phyloP scores from a whole-genome alignment of 35 echinoderm and acorn worm genomes.

The Ophioderma brevispina region DNA sequence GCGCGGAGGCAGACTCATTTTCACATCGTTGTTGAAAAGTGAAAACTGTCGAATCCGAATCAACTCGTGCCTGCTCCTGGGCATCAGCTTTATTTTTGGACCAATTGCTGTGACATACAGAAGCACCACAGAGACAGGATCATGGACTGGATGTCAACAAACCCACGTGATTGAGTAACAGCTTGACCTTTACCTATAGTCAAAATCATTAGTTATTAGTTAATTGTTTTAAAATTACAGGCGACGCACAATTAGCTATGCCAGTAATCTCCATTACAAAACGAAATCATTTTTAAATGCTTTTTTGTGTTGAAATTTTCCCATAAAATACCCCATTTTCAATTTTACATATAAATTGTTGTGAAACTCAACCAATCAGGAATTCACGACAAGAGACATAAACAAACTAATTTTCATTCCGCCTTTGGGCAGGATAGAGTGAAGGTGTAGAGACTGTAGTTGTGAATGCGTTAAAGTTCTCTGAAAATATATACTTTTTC shows the following conservation, averaged over 20 bases:
- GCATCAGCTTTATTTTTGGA: not conserved
- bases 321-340: too few species aligned
- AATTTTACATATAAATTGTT: too few species aligned
- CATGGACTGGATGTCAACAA: not conserved
- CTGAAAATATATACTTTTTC: not conserved
- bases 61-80: not conserved
- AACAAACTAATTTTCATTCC: not conserved
- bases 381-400: not conserved
- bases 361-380: not conserved
- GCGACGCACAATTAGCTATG: too few species aligned
- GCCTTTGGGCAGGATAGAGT: not conserved
- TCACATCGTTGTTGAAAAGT: not conserved
- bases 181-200: not conserved
- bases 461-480: not conserved
- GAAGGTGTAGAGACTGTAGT: not conserved
- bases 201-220: not conserved
- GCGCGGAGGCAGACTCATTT: conserved; percentile 65
- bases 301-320: too few species aligned
- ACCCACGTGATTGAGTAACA: not conserved
- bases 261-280: too few species aligned
- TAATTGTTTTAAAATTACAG: too few species aligned
- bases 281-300: too few species aligned
- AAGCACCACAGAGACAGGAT: not conserved
- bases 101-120: not conserved
- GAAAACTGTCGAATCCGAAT: too few species aligned